These are phyloP conservation scores for Epicampocera succincta DNA, from an alignment of 2,888 invertebrate species.

Conservation along the genomic window DNA sequence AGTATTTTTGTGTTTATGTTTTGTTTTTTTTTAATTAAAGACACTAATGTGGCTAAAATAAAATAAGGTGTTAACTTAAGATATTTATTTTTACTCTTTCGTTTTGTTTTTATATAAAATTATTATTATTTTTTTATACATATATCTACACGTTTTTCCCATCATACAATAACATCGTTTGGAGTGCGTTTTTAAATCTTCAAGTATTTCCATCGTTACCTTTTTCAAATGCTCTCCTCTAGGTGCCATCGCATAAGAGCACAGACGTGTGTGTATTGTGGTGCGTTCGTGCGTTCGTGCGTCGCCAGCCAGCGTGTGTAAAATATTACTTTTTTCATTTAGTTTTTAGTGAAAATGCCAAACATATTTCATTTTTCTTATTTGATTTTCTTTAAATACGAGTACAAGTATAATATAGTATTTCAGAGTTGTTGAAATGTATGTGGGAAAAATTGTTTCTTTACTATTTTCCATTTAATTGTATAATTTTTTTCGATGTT, in stretches of 20 bases:
- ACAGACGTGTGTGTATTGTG: not conserved
- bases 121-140: constrained; percentile 1
- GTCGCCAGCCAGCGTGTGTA: constrained; percentile 41
- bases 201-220: constrained; percentile 9
- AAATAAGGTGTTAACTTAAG: constrained; percentile 55
- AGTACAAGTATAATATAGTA: constrained; percentile 46
- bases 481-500: constrained; percentile 36
- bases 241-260: not conserved
- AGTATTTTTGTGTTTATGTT: not conserved
- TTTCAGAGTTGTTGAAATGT: constrained; percentile 60
- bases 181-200: constrained; percentile 12
- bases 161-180: constrained; percentile 19
- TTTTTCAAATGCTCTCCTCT: not conserved
- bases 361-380: constrained; percentile 27
- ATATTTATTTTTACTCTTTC: constrained; percentile 14
- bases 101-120: constrained; percentile 12
- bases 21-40: not conserved
- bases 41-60: constrained; percentile 13
- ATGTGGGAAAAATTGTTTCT: constrained; percentile 64
- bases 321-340: constrained; percentile 42
- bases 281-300: constrained; percentile 32
- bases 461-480: constrained; percentile 61
- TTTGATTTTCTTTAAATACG: not conserved
- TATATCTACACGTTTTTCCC: not conserved
- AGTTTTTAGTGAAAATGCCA: constrained; percentile 56